phyloP scores from a whole-genome alignment of 2,797 vertebrate species.

The Phoxinus dragarum region DNA sequence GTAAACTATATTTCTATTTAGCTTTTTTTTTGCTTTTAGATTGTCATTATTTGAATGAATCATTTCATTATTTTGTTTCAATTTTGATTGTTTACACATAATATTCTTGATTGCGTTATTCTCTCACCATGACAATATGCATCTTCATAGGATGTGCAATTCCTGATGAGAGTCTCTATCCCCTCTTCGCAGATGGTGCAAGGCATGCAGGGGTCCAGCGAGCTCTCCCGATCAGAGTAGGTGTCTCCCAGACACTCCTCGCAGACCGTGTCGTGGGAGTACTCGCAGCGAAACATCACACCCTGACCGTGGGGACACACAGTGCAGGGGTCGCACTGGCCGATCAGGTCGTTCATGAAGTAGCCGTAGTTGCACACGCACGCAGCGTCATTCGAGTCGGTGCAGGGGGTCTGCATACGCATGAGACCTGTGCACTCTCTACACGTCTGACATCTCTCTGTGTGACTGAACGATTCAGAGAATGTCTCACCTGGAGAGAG shows the following conservation, averaged over 20 bases:
- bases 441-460: constrained; percentile 85
- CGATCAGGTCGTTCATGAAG: constrained; percentile 71
- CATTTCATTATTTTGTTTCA: background rate
- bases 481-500: constrained; percentile 86
- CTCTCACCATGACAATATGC: constrained; percentile 85
- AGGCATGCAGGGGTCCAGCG: constrained; percentile 93
- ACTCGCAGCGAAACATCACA: constrained; percentile 81
- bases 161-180: constrained; percentile 72
- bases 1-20: background rate
- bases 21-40: background rate
- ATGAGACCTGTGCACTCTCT: constrained; percentile 87
- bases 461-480: constrained; percentile 89
- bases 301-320: constrained; percentile 86
- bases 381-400: constrained; percentile 90
- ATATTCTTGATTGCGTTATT: background rate
- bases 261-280: constrained; percentile 85
- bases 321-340: constrained; percentile 80
- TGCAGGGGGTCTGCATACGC: constrained; percentile 91
- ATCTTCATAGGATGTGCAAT: constrained; percentile 82
- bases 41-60: background rate
- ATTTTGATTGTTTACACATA: background rate
- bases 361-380: constrained; percentile 90
- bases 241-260: constrained; percentile 88
- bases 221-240: constrained; percentile 90
- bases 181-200: constrained; percentile 93